Evolutionary conservation across 53 echinoderm and acorn worm genomes (phyloP), one percentile per base, ranked within the genome.

Genomic region (Echinometra lucunter): DNA sequence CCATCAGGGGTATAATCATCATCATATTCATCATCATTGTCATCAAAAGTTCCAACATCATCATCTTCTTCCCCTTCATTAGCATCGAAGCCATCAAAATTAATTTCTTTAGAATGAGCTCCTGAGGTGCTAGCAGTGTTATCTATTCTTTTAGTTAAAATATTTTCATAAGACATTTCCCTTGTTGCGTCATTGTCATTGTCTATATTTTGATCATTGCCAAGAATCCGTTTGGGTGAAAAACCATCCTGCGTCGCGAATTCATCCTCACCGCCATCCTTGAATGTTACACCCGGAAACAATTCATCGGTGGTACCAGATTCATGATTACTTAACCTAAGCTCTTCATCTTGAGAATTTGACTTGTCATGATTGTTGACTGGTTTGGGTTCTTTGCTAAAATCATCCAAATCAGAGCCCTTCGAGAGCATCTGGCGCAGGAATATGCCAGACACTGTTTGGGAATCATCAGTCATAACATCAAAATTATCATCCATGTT

Each of bases 341-440:
- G 69, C 45, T 42, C 72, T 1, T 9, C 18, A 2, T n/a, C 66
- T 25, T 91, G 57, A n/a, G 30, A 28, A 91, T 63, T 28, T 56
- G 44, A 63, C 28, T 45, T 8, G 25, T 69, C 70, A 44, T 69
- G 66, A 28, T 69, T 66, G 28, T 69, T 91, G 45, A 40, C 10
- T 53, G 8, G 0, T 40, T 90, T 57, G 3, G 90, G 23, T 8
- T 16, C 7, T 58, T 90, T 90, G 60, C 37, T 90, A 6, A 21
- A 23, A 58, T 90, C 63, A 7, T 70, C 91, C 66, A 66, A 5
- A 17, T 90, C 63, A 7, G 44, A 27, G 4, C 91, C 92, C 35
- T 53, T 92, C 18, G 92, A 92, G 57, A 92, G 92, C 92, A 92
- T 92, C 78, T 92, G 75, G 27, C 92, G 72, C 35, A 92, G 57